Percentiles rank a stretch among this genome's conserved stretches.
Conservation (phyloP, 2,888 invertebrate species). For the Chrysotoxum bicinctum region DNA sequence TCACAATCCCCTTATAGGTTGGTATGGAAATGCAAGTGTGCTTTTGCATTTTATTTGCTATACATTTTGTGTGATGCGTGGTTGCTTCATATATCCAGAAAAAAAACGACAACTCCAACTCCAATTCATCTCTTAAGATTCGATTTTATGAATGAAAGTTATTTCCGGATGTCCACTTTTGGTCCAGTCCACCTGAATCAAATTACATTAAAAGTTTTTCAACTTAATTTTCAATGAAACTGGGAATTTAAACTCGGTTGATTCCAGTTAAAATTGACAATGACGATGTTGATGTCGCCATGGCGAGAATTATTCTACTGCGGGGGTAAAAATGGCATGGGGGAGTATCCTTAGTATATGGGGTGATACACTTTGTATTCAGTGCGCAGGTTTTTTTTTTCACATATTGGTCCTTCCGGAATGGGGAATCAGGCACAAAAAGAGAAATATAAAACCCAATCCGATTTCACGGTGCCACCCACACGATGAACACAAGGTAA, state of each 20-base stretch:
- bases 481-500: slow-evolving; percentile 14
- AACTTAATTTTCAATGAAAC: slow-evolving; percentile 30
- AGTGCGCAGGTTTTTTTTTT: slow-evolving; percentile 45
- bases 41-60: neutral
- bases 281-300: neutral
- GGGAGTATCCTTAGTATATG: slow-evolving; percentile 55
- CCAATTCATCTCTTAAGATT: slow-evolving; percentile 43
- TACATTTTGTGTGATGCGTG: slow-evolving; percentile 3
- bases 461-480: slow-evolving; percentile 40
- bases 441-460: slow-evolving; percentile 35
- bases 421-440: slow-evolving; percentile 11
- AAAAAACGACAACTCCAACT: neutral
- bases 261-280: slow-evolving; percentile 12
- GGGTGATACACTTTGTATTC: neutral
- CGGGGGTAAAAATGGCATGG: neutral
- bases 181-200: slow-evolving; percentile 35
- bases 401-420: slow-evolving; percentile 5
- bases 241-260: slow-evolving; percentile 13
- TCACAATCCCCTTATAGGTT: slow-evolving; percentile 42
- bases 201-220: slow-evolving; percentile 39
- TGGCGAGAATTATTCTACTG: neutral
- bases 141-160: slow-evolving; percentile 64
- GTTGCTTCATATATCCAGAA: neutral
- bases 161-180: slow-evolving; percentile 53
- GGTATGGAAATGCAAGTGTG: slow-evolving; percentile 11